A percentile compares a stretch with the other conserved stretches of the same genome.
Conservation (phyloP, 2,888 invertebrate species). For the Zaprionus bogoriensis region DNA sequence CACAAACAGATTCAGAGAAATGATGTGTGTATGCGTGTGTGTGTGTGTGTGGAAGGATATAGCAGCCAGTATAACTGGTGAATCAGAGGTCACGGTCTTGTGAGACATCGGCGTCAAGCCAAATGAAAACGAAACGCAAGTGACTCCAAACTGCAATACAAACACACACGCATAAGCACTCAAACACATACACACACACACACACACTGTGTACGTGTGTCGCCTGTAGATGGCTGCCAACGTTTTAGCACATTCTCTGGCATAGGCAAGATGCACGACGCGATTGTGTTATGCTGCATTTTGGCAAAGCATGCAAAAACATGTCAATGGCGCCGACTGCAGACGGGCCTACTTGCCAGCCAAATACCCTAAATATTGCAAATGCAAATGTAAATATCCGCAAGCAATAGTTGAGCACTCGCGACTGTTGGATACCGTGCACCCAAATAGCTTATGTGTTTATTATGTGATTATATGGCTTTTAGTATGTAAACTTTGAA, state of each 20-base stretch:
- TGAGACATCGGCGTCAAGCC: constrained; percentile 22
- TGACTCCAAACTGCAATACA: constrained; percentile 8
- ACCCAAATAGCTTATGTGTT: too few species aligned
- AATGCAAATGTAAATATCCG: too few species aligned
- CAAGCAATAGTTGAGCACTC: too few species aligned
- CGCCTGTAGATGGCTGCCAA: constrained; percentile 28
- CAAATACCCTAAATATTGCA: constrained; percentile 2
- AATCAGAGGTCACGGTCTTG: constrained; percentile 65
- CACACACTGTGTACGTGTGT: not conserved
- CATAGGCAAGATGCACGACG: constrained; percentile 50
- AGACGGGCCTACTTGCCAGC: not conserved
- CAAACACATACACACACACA: not conserved
- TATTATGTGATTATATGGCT: too few species aligned
- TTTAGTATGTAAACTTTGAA: too few species aligned
- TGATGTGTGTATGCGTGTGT: not conserved
- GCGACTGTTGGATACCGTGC: too few species aligned
- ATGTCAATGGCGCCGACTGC: not conserved
- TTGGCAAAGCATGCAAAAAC: constrained; percentile 37
- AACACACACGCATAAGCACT: not conserved
- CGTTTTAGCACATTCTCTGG: constrained; percentile 32
- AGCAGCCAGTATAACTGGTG: constrained; percentile 31
- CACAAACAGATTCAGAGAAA: constrained; percentile 11
- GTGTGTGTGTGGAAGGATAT: constrained; percentile 9
- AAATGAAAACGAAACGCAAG: constrained; percentile 53
- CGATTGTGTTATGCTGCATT: constrained; percentile 54